Evolutionary conservation across 2,797 vertebrate genomes (phyloP), one percentile per base, ranked within the genome.

Genomic region (Heliangelus exortis): DNA sequence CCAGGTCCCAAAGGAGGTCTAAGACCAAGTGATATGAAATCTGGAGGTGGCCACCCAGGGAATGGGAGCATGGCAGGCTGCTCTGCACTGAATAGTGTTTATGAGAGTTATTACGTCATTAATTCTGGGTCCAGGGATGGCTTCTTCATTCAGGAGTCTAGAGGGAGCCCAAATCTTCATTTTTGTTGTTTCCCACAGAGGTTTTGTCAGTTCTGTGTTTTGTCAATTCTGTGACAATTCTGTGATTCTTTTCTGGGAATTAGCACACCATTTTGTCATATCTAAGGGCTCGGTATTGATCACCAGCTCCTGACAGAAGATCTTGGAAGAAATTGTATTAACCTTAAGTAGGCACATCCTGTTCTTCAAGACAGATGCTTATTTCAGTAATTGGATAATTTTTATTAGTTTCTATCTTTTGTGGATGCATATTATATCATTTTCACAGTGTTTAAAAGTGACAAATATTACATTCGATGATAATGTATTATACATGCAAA

Each of bases 101-200:
- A 15, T 31, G 3, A 45, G 41, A 77, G n/a, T 15, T 31, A 47
- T 8, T 62, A 8, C 3, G 34, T 53, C 14, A 23, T 55, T 51
- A 59, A 68, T 4, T 15, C 12, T 13, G 6, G 11, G n/a, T 10
- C 6, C 17, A 67, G 57, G 29, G 21, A 31, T n/a, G 26, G 8
- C 17, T 76, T 53, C 34, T 73, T 84, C 12, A 47, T 75, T 79
- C 16, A 34, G 15, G 14, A 59, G 3, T 5, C 4, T 15, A 29
- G 23, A 71, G 29, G 23, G 18, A 69, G 10, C 4, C 17, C 47
- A 51, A 45, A 8, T 45, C 28, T 50, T 69, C 22, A 58, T 0
- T 67, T 0, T 0, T 17, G 17, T 26, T 73, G 1, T 15, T n/a
- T 59, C 6, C 26, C 12, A 11, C 25, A 53, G 59, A 54, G 15